Conservation (phyloP, 2,113 vertebrate species). For the Orientallactaga bullata region DNA sequence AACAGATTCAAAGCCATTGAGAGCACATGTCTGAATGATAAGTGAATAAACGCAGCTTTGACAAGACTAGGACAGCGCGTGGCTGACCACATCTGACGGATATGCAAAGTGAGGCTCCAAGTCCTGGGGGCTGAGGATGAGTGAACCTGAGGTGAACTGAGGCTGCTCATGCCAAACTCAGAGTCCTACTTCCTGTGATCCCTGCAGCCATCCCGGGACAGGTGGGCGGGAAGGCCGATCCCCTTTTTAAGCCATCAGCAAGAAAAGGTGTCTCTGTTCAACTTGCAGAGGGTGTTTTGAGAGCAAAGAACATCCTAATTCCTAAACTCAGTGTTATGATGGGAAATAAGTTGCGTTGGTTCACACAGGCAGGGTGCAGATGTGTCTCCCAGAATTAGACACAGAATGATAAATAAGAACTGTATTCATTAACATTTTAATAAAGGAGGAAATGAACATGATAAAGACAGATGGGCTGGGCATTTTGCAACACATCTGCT, state of each 20-base stretch:
- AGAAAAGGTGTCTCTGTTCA: not conserved
- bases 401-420: conserved; percentile 88
- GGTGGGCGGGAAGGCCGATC: not conserved
- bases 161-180: not conserved
- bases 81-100: not conserved
- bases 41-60: not conserved
- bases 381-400: conserved; percentile 85
- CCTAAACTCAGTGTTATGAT: not conserved
- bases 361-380: conserved; percentile 81
- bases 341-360: conserved; percentile 71
- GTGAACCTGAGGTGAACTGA: fast-evolving
- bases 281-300: conserved; percentile 60
- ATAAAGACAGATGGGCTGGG: conserved; percentile 88
- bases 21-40: not conserved
- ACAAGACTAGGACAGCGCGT: not conserved
- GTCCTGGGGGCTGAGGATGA: fast-evolving
- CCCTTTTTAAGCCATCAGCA: not conserved
- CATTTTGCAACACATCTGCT: conserved; percentile 86
- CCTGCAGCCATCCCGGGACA: fast-evolving
- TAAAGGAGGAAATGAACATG: conserved; percentile 88
- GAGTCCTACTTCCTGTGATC: fast-evolving
- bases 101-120: fast-evolving
- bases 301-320: conserved; percentile 44
- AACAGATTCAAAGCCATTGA: not conserved
- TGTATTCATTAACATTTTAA: conserved; percentile 90